These are phyloP conservation scores for Allacma fusca DNA, from an alignment of 2,888 invertebrate genomes.

Conservation along the genomic window DNA sequence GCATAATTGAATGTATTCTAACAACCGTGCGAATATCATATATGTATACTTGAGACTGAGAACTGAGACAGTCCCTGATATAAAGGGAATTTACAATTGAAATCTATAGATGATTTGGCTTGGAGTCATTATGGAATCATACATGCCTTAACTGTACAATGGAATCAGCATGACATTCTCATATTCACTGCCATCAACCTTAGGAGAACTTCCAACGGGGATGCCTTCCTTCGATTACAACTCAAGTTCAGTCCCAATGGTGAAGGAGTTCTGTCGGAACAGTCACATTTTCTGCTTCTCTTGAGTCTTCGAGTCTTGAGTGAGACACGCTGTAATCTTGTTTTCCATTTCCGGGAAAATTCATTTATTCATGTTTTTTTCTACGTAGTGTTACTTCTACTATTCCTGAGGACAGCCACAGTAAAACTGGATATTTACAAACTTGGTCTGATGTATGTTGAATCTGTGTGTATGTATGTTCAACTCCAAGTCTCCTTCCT, in stretches of 20 bases:
- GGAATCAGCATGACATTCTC: slow-evolving; percentile 12
- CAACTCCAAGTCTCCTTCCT: no score
- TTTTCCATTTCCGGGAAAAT: slow-evolving; percentile 16
- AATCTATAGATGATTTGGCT: slow-evolving; percentile 11
- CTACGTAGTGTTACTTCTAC: background rate
- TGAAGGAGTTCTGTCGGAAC: background rate
- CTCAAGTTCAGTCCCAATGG: background rate
- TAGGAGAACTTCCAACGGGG: background rate
- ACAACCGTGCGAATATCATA: background rate
- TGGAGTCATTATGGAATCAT: slow-evolving; percentile 11
- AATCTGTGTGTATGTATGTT: no score
- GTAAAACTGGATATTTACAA: no score
- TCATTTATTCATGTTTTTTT: slow-evolving; percentile 7
- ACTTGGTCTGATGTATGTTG: no score
- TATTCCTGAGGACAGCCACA: no score
- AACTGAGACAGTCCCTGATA: no score
- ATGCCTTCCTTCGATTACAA: background rate
- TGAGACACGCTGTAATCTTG: slow-evolving; percentile 1
- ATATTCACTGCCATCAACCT: slow-evolving; percentile 11
- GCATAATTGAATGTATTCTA: background rate
- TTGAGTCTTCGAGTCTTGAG: background rate
- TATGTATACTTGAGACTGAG: no score
- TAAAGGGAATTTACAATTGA: background rate
- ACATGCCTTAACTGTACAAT: slow-evolving; percentile 16
- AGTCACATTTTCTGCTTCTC: background rate